These are phyloP conservation scores for Pygoscelis adeliae DNA, from an alignment of 2,113 vertebrate species.

Conservation along the genomic window DNA sequence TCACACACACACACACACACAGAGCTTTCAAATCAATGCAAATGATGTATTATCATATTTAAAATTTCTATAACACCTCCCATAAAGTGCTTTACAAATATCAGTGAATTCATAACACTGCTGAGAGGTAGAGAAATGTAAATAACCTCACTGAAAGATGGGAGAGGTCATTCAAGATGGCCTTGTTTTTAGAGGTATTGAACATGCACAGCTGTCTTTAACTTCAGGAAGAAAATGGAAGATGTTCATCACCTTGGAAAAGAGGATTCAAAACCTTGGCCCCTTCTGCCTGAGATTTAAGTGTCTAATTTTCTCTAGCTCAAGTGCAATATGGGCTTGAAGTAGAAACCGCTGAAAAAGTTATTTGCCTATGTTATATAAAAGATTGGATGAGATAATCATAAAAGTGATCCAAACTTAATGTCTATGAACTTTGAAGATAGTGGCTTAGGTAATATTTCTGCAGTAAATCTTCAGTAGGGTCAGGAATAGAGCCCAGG, in stretches of 20 bases:
- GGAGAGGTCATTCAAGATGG: neutral
- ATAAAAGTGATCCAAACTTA: constrained; percentile 46
- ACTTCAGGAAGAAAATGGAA: constrained; percentile 26
- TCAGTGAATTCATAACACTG: neutral
- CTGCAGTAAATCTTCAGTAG: constrained; percentile 6
- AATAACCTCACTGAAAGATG: neutral
- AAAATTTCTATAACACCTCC: neutral
- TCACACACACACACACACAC: neutral
- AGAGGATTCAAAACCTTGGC: constrained; percentile 25
- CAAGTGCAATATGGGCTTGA: neutral
- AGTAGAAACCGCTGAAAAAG: constrained; percentile 9
- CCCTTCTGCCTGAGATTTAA: constrained; percentile 34
- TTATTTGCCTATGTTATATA: constrained; percentile 20
- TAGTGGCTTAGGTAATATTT: constrained; percentile 4
- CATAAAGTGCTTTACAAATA: constrained; percentile 32
- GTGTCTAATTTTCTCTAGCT: constrained; percentile 39
- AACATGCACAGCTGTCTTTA: neutral
- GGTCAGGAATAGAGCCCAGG: neutral
- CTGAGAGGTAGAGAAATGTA: constrained; percentile 3
- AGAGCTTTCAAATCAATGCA: neutral
- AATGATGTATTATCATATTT: neutral
- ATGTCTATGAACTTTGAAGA: constrained; percentile 51
- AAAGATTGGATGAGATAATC: constrained; percentile 24
- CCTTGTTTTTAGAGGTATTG: neutral
- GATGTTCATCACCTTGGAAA: constrained; percentile 20